Conservation (phyloP, 2,888 invertebrate genomes). For the Mesorhabditis spiculigera region DNA sequence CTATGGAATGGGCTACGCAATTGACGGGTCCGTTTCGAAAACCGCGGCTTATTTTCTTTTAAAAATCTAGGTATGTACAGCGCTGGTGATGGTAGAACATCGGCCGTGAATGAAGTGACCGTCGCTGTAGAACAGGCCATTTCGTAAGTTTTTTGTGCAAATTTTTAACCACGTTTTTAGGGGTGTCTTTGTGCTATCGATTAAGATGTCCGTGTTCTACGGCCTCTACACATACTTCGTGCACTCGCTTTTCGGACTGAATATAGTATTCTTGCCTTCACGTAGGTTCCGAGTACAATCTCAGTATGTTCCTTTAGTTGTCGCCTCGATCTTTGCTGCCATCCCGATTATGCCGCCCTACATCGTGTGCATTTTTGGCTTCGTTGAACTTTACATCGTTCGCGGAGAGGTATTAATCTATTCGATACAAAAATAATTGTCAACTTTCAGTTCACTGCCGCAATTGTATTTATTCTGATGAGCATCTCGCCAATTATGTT, state of each 20-base stretch:
- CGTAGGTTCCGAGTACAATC: conserved; percentile 21
- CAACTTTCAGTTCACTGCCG: conserved; percentile 30
- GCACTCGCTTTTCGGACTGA: conserved; percentile 85
- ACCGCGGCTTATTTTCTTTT: background rate
- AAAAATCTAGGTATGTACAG: background rate
- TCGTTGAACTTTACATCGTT: conserved; percentile 88
- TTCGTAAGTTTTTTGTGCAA: conserved; percentile 54
- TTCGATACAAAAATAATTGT: background rate
- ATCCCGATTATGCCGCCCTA: conserved; percentile 94
- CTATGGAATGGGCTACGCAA: conserved; percentile 67
- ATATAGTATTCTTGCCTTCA: conserved; percentile 78
- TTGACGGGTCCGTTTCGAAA: conserved; percentile 20
- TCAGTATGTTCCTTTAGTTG: conserved; percentile 66
- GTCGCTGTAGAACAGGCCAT: conserved; percentile 63
- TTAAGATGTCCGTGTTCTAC: conserved; percentile 94
- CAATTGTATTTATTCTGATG: conserved; percentile 74
- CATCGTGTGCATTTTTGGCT: conserved; percentile 88
- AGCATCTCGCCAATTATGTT: conserved; percentile 83
- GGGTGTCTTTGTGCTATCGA: conserved; percentile 89
- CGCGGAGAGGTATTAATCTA: conserved; percentile 78
- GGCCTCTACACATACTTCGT: conserved; percentile 97
- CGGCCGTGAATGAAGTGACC: conserved; percentile 43
- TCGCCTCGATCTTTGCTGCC: conserved; percentile 88
- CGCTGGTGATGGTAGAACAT: background rate
- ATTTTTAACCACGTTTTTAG: conserved; percentile 63